Evolutionary conservation across 2,113 vertebrate species (phyloP).

Genomic region (Chionomys nivalis): DNA sequence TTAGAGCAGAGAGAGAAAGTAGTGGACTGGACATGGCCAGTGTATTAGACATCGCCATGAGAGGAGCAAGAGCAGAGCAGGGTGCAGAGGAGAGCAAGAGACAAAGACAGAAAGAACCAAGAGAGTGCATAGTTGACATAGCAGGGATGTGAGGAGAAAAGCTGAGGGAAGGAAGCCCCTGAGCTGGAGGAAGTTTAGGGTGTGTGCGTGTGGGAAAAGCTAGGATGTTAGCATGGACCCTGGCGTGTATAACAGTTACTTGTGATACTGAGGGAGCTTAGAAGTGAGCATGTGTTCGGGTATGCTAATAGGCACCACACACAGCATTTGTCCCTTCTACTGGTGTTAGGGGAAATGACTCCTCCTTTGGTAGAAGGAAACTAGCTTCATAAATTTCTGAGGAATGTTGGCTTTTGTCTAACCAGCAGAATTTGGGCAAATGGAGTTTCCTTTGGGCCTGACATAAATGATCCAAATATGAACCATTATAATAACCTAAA

Average conservation of each 20-base stretch:
- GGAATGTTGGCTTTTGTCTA: neutral
- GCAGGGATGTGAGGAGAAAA: neutral
- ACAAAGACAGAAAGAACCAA: neutral
- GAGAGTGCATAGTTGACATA: too few relatives aligned
- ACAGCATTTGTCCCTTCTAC: neutral
- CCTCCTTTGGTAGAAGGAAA: neutral
- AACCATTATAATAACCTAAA: slow-evolving; percentile 3
- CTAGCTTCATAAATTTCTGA: neutral
- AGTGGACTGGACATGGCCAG: neutral
- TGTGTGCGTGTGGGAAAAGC: neutral
- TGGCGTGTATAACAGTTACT: neutral
- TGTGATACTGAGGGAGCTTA: neutral
- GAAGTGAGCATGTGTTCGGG: too few relatives aligned
- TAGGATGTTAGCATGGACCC: neutral
- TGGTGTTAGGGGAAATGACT: neutral
- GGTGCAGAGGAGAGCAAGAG: neutral
- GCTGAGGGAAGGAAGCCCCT: neutral
- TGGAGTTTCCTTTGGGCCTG: neutral
- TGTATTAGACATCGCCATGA: neutral
- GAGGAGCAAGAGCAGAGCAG: neutral
- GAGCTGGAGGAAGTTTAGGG: neutral
- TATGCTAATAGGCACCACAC: neutral
- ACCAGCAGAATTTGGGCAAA: neutral
- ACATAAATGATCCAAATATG: slow-evolving; percentile 20
- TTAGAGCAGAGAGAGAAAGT: neutral